Percentiles rank a stretch among this genome's conserved stretches.
These are phyloP conservation scores for Thereva nobilitata DNA, from an alignment of 2,888 invertebrate species.

Conservation along the genomic window DNA sequence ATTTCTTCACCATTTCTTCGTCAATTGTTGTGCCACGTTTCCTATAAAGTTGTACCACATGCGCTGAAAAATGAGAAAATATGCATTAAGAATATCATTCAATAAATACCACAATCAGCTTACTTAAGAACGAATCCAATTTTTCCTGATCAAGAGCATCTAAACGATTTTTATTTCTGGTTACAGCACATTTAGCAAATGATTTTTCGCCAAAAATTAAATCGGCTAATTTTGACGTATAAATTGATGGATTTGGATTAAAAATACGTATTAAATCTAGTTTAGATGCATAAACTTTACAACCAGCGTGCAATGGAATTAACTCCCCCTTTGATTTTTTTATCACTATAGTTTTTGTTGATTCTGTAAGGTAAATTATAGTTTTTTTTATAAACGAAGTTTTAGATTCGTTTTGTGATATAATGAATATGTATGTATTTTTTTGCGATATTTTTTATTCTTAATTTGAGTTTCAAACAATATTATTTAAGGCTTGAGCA, in stretches of 20 bases:
- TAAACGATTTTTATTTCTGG: conserved; percentile 44
- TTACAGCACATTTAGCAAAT: conserved; percentile 47
- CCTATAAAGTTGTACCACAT: conserved; percentile 55
- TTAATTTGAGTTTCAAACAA: too few species aligned
- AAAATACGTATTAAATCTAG: conserved; percentile 51
- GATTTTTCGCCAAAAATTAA: conserved; percentile 53
- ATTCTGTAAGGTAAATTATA: neutral
- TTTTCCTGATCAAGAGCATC: conserved; percentile 47
- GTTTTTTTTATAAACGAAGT: too few species aligned
- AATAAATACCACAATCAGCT: conserved; percentile 20
- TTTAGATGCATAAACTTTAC: conserved; percentile 53
- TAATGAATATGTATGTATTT: too few species aligned
- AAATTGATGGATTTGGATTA: conserved; percentile 53
- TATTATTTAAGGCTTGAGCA: too few species aligned
- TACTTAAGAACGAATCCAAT: conserved; percentile 55
- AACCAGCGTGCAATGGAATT: conserved; percentile 55
- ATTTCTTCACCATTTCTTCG: conserved; percentile 48
- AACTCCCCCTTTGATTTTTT: conserved; percentile 36
- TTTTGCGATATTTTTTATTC: too few species aligned
- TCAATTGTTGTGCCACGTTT: conserved; percentile 50
- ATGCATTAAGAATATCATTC: neutral
- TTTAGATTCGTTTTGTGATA: too few species aligned
- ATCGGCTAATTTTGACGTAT: conserved; percentile 53
- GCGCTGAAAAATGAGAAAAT: conserved; percentile 48
- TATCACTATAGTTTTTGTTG: neutral